Conservation (phyloP, 2,888 invertebrate genomes). For the Nesidiocoris tenuis region DNA sequence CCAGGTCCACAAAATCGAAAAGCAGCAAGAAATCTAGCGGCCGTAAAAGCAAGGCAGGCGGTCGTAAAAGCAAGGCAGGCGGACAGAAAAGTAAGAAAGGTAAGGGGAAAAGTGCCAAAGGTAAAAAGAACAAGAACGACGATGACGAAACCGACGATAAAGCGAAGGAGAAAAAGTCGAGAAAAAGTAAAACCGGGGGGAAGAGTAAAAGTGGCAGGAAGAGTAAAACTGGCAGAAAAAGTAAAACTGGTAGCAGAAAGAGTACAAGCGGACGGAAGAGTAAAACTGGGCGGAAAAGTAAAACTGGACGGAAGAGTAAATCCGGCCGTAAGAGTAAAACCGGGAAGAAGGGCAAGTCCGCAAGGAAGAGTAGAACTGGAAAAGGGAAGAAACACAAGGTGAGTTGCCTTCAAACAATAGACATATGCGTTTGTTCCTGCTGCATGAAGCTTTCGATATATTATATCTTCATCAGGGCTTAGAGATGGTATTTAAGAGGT, state of each 20-base stretch:
- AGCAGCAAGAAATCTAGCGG: conserved; percentile 2
- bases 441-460: too few relatives aligned
- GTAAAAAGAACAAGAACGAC: not conserved
- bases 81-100: not conserved
- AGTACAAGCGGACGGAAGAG: not conserved
- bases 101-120: not conserved
- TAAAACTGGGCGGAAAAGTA: not conserved
- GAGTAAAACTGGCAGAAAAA: not conserved
- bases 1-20: not conserved
- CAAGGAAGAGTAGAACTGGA: not conserved
- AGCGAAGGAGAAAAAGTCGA: conserved; percentile 7
- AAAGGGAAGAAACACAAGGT: conserved; percentile 3
- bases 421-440: too few relatives aligned
- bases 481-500: too few relatives aligned
- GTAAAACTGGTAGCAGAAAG: too few relatives aligned
- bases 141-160: too few relatives aligned
- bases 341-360: too few relatives aligned
- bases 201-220: conserved; percentile 25
- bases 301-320: conserved; percentile 5
- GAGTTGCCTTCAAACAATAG: too few relatives aligned
- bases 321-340: not conserved
- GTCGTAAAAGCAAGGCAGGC: conserved; percentile 1
- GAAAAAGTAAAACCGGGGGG: not conserved
- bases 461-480: too few relatives aligned
- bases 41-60: conserved; percentile 11